Conservation (phyloP, 2,113 vertebrate genomes). For the Hassar affinis region DNA sequence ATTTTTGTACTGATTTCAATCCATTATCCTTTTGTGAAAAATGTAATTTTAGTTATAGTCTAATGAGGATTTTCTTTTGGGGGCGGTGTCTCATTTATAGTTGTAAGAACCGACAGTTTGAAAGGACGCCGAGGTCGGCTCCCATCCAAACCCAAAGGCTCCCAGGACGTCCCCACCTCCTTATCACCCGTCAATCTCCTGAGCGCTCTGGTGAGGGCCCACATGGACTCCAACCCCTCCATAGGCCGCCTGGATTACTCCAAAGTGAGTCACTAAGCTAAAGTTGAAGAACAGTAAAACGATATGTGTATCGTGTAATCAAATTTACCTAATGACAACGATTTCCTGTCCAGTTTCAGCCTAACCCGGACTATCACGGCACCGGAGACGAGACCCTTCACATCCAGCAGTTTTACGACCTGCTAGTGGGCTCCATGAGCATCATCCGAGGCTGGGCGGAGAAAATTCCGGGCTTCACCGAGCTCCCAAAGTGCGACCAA, state of each 20-base stretch:
- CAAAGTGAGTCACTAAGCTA: conserved; percentile 77
- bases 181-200: conserved; percentile 84
- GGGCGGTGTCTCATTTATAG: conserved; percentile 65
- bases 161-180: conserved; percentile 80
- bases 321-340: not conserved
- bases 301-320: not conserved
- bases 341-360: conserved; percentile 83
- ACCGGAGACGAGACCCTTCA: conserved; percentile 89
- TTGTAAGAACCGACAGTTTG: conserved; percentile 91
- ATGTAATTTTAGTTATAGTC: not conserved
- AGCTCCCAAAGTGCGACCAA: conserved; percentile 87
- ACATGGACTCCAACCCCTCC: conserved; percentile 91
- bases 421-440: conserved; percentile 93
- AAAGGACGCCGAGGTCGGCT: conserved; percentile 93
- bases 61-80: not conserved
- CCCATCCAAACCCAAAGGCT: conserved; percentile 89
- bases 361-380: conserved; percentile 83
- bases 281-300: not conserved
- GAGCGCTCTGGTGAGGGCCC: conserved; percentile 88
- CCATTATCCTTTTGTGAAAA: not conserved
- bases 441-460: conserved; percentile 94
- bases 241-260: conserved; percentile 89
- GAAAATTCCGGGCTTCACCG: conserved; percentile 88
- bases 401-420: conserved; percentile 94
- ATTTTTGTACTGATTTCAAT: no score